phyloP scores from a whole-genome alignment of 2,888 invertebrate species.

The Eilema depressum region DNA sequence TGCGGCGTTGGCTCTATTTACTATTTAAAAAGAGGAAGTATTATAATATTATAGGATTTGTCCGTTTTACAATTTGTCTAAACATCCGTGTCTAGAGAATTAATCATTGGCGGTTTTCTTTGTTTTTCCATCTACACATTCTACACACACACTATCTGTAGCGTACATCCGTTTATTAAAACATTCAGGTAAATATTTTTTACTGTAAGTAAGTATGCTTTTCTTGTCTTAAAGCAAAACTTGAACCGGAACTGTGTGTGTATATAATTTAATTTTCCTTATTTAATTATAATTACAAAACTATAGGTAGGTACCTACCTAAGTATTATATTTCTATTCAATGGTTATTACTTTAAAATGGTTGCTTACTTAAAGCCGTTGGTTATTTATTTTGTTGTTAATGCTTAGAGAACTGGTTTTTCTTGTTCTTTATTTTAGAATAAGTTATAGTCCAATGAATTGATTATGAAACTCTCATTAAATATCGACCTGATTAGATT shows the following conservation, averaged over 20 bases:
- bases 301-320: constrained; percentile 11
- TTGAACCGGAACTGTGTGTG: background rate
- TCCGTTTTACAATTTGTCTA: background rate
- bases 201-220: background rate
- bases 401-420: constrained; percentile 20
- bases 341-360: constrained; percentile 15
- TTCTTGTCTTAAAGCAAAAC: background rate
- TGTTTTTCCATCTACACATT: constrained; percentile 3
- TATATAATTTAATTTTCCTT: constrained; percentile 11
- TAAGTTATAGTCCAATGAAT: constrained; percentile 16
- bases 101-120: constrained; percentile 11
- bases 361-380: constrained; percentile 15
- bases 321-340: background rate
- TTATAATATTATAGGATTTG: background rate
- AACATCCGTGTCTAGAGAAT: constrained; percentile 22
- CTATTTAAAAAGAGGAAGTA: background rate
- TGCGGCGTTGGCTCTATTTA: constrained; percentile 6
- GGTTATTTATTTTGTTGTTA: constrained; percentile 16
- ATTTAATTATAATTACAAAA: constrained; percentile 16
- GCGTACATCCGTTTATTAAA: constrained; percentile 2
- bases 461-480: constrained; percentile 12
- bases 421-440: constrained; percentile 20
- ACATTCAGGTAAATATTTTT: background rate
- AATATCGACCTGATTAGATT: constrained; percentile 13
- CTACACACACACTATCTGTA: constrained; percentile 8